Base-by-base conservation (phyloP, 2,113 vertebrate genomes). In the Grammomys surdaster region DNA sequence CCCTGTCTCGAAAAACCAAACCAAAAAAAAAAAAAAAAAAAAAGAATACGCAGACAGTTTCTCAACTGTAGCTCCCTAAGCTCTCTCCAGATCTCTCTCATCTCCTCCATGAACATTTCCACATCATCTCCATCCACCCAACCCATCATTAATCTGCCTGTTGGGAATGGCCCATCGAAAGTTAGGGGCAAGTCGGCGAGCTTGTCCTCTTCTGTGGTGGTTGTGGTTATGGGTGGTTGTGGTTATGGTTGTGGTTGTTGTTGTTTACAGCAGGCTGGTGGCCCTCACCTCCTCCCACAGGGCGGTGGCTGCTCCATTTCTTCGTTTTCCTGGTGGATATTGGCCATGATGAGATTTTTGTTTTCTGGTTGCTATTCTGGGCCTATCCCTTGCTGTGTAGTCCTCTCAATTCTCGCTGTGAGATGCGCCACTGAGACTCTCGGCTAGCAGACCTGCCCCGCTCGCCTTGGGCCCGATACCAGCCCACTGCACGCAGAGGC, bases 61-160 rank as follows among this genome's bases (percentile, higher is more conserved):
- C 97, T 96, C 95, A 97, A 36, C 70, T 97, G 96, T 56, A 98
- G 88, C 96, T 98, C 97, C 88, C 95, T 97, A 95, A 96, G 95
- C 94, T 98, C 97, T 94, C 97, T 97, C 95, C 97, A 95, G 93
- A 97, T 97, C 95, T 96, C 97, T 90, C 97, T 96, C 96, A 97
- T 96, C 92, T 98, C 97, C 76, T 97, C 97, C 96, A 97, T 98
- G 93, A 98, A 97, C 92, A 97, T 94, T 97, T 97, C 97, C 97
- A 97, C 96, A 90, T 97, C 97, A 81, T 97, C 95, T 96, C 97
- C 96, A 82, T 98, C 96, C 95, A 94, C 96, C 96, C 96, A 97
- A 17, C 95, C 97, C 97, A 67, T 98, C 95, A 91, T 97, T 93
- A 70, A 88, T 78, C 97, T 98, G 95, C 92, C 97, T 97, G 91